A percentile compares a stretch with the other conserved stretches of the same genome.
These are phyloP conservation scores for Hippolais icterina DNA, from an alignment of 2,113 vertebrate species.

Conservation along the genomic window DNA sequence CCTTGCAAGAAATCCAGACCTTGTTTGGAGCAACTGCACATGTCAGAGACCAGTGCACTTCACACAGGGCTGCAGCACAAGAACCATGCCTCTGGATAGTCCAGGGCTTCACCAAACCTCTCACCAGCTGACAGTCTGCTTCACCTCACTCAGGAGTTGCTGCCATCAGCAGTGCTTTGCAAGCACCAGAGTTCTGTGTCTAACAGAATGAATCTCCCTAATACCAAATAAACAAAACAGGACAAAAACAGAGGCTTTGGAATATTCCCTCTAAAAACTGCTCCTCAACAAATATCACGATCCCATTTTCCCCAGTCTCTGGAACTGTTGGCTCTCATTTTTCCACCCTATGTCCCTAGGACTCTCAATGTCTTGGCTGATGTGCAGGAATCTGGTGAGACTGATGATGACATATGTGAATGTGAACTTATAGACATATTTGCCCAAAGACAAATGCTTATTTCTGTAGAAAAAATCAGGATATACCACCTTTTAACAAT, in stretches of 20 bases:
- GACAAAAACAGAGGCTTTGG: too few species aligned
- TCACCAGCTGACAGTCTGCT: fast-evolving
- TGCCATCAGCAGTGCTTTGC: not conserved
- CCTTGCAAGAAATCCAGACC: not conserved
- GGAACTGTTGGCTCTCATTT: not conserved
- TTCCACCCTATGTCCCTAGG: not conserved
- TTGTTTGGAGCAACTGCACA: not conserved
- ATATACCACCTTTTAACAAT: not conserved
- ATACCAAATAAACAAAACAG: not conserved
- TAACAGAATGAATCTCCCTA: not conserved
- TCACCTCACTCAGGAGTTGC: fast-evolving
- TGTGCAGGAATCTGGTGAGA: not conserved
- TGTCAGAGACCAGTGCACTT: not conserved
- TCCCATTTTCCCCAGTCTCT: not conserved
- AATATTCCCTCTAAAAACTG: not conserved
- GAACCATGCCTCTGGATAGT: fast-evolving
- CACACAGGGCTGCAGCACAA: not conserved
- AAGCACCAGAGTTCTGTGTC: not conserved
- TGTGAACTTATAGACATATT: not conserved
- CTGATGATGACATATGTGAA: not conserved
- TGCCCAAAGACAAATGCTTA: not conserved
- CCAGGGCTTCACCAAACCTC: not conserved
- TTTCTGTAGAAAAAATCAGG: not conserved
- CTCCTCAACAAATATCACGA: fast-evolving
- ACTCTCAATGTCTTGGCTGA: not conserved